These are phyloP conservation scores for Steromphala cineraria DNA, from an alignment of 2,888 invertebrate species.

Conservation along the genomic window DNA sequence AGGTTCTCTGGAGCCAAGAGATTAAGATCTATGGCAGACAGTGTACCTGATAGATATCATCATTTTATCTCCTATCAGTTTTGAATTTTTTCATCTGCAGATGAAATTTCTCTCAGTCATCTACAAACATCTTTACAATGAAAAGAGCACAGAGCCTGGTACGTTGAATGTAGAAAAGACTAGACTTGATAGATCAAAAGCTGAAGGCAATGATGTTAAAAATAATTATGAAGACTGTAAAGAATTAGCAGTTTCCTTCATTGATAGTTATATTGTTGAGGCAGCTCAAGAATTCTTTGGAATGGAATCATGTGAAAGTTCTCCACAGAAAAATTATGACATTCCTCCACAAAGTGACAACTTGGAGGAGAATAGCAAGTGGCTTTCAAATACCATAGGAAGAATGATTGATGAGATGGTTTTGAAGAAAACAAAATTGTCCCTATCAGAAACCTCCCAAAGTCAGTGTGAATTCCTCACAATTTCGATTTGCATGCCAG, in stretches of 20 bases:
- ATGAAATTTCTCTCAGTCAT: conserved; percentile 31
- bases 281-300: conserved; percentile 26
- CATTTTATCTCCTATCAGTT: conserved; percentile 28
- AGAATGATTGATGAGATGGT: background rate
- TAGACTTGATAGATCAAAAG: conserved; percentile 19
- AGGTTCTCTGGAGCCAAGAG: too few relatives aligned
- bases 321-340: background rate
- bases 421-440: background rate
- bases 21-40: background rate
- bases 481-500: too few relatives aligned
- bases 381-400: conserved; percentile 1
- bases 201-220: conserved; percentile 19
- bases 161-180: conserved; percentile 27
- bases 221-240: conserved; percentile 20
- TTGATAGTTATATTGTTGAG: conserved; percentile 27
- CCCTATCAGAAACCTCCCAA: too few relatives aligned
- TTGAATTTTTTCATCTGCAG: conserved; percentile 32
- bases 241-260: too few relatives aligned
- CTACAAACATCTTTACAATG: conserved; percentile 24
- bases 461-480: too few relatives aligned
- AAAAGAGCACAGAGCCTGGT: conserved; percentile 23
- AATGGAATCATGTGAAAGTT: background rate
- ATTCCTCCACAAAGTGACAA: background rate
- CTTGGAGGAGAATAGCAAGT: background rate
- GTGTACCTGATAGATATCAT: background rate